Percentiles rank a stretch among this genome's conserved stretches.
phyloP scores from a whole-genome alignment of 2,888 invertebrate species.

The Eristalis pertinax region DNA sequence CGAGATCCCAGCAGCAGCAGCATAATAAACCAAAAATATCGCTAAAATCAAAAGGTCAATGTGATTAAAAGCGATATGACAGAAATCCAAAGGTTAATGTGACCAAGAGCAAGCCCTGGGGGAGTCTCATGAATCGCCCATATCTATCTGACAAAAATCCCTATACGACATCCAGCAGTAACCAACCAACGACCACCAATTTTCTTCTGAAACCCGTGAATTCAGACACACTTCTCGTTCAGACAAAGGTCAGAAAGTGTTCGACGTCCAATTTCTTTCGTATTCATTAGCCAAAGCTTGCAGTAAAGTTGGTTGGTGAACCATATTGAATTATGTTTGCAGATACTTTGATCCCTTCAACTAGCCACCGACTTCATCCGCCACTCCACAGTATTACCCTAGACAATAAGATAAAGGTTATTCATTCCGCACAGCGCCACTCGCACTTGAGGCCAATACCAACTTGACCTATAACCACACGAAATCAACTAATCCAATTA shows the following conservation, averaged over 20 bases:
- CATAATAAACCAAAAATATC: too few relatives aligned
- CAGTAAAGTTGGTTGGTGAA: not conserved
- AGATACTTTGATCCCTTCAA: not conserved
- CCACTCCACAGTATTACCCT: not conserved
- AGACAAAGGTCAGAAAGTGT: too few relatives aligned
- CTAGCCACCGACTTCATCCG: too few relatives aligned
- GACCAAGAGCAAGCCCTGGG: too few relatives aligned
- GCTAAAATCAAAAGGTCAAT: too few relatives aligned
- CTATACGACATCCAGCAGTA: too few relatives aligned
- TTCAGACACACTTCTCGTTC: not conserved
- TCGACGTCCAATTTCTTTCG: not conserved
- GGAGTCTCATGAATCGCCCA: too few relatives aligned
- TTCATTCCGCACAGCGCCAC: not conserved
- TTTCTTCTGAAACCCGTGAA: not conserved
- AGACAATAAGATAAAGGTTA: not conserved
- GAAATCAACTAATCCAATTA: slow-evolving; percentile 30
- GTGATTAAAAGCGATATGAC: too few relatives aligned
- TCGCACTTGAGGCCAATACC: not conserved
- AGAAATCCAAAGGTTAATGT: too few relatives aligned
- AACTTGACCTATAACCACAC: not conserved
- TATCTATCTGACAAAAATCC: too few relatives aligned
- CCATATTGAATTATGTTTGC: not conserved
- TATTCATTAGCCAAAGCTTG: not conserved
- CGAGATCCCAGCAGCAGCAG: too few relatives aligned
- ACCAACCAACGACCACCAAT: too few relatives aligned